These are phyloP conservation scores for Euzetes globulus DNA, from an alignment of 2,888 invertebrate genomes.

Conservation along the genomic window DNA sequence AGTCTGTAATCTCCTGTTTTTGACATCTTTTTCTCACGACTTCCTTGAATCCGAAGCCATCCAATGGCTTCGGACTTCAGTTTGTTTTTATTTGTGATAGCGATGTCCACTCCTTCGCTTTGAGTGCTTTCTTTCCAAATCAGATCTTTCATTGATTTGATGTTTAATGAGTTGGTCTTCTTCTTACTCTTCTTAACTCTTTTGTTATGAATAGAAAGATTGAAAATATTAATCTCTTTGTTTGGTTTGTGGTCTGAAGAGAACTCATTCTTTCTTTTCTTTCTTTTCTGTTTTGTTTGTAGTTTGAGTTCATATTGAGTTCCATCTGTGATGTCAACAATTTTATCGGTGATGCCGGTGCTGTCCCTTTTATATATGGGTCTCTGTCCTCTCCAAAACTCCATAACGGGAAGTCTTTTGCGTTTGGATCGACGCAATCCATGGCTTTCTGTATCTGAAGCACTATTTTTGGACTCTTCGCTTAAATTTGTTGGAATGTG, in stretches of 20 bases:
- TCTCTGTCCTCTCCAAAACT: slow-evolving; percentile 30
- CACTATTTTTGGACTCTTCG: no score
- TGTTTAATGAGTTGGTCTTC: not conserved
- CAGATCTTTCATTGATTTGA: not conserved
- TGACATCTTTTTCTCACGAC: not conserved
- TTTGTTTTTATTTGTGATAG: slow-evolving; percentile 19
- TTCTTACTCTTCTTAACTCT: not conserved
- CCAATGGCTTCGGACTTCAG: slow-evolving; percentile 20
- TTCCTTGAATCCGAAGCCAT: not conserved
- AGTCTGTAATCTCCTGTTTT: slow-evolving; percentile 28
- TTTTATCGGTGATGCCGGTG: not conserved
- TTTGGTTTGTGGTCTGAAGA: not conserved
- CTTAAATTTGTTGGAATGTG: no score
- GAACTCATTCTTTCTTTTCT: not conserved
- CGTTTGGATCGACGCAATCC: slow-evolving; percentile 24
- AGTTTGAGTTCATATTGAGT: not conserved
- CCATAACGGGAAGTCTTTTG: not conserved
- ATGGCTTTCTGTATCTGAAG: not conserved
- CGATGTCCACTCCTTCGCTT: slow-evolving; percentile 23
- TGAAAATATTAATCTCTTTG: not conserved
- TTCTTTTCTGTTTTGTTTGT: not conserved
- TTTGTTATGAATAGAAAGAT: slow-evolving; percentile 30
- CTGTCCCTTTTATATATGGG: slow-evolving; percentile 31
- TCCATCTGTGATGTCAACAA: not conserved
- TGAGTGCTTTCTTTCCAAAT: slow-evolving; percentile 14